These are phyloP conservation scores for Coptodon rendalli DNA, from an alignment of 2,113 vertebrate genomes.

Conservation along the genomic window DNA sequence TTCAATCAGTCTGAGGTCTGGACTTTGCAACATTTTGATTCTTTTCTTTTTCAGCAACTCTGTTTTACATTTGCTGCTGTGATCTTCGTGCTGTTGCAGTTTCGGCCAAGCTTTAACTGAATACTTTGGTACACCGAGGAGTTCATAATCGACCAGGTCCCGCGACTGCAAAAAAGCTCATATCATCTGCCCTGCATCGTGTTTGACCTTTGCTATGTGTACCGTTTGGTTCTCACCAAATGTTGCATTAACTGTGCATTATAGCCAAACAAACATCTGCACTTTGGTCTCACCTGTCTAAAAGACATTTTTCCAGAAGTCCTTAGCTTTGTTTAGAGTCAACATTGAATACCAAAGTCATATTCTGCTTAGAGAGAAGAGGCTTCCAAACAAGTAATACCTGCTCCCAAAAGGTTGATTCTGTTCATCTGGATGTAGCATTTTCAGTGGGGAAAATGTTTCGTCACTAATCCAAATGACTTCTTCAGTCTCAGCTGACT, in stretches of 20 bases:
- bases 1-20: neutral
- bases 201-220: neutral
- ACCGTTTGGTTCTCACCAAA: neutral
- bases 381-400: neutral
- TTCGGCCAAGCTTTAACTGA: neutral
- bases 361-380: neutral
- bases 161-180: neutral
- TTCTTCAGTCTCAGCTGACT: fast-evolving
- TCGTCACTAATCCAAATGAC: neutral
- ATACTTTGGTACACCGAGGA: neutral
- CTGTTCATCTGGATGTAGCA: neutral
- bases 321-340: neutral
- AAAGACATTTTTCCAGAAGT: neutral
- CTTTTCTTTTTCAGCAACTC: neutral
- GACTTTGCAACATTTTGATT: neutral
- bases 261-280: neutral
- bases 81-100: neutral
- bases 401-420: neutral
- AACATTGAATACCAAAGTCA: neutral
- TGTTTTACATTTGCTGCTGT: neutral
- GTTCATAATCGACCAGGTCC: neutral
- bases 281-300: neutral
- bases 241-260: neutral
- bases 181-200: neutral
- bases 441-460: neutral